Conservation (phyloP, 2,888 invertebrate genomes). For the Temnothorax ravouxi region DNA sequence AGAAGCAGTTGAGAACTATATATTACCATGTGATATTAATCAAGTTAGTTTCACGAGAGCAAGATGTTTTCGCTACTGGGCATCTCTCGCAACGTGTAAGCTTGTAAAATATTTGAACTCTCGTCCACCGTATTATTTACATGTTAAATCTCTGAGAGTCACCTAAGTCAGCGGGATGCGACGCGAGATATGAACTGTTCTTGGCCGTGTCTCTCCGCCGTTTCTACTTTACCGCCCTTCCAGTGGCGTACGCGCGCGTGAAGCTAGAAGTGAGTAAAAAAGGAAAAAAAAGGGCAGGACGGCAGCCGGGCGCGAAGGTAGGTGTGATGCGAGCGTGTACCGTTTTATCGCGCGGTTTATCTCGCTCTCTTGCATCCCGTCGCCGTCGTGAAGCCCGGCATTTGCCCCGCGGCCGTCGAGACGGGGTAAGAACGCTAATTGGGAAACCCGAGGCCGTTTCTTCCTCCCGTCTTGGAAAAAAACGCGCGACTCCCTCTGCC, state of each 20-base stretch:
- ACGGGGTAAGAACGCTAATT: slow-evolving; percentile 82
- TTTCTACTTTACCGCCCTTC: slow-evolving; percentile 79
- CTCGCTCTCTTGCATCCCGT: slow-evolving; percentile 74
- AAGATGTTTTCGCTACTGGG: not conserved
- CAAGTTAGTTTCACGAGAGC: slow-evolving; percentile 29
- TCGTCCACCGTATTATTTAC: slow-evolving; percentile 36
- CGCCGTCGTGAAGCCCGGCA: slow-evolving; percentile 71
- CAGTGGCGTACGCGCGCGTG: slow-evolving; percentile 63
- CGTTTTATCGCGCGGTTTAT: slow-evolving; percentile 84
- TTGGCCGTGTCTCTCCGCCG: slow-evolving; percentile 76
- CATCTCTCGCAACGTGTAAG: slow-evolving; percentile 6
- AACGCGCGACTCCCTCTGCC: slow-evolving; percentile 57
- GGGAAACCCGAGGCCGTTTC: slow-evolving; percentile 75
- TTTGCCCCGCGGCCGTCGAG: slow-evolving; percentile 66
- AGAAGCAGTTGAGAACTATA: not conserved
- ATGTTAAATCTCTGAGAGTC: slow-evolving; percentile 60
- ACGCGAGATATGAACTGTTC: slow-evolving; percentile 77
- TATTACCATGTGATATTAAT: slow-evolving; percentile 14
- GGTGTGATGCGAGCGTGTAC: slow-evolving; percentile 71
- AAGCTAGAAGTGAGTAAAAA: slow-evolving; percentile 61
- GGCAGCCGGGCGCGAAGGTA: slow-evolving; percentile 50
- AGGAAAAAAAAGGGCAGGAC: slow-evolving; percentile 23
- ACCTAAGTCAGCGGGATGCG: slow-evolving; percentile 56
- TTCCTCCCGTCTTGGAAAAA: slow-evolving; percentile 68
- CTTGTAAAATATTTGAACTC: slow-evolving; percentile 35